phyloP scores from a whole-genome alignment of 2,888 invertebrate species.

The Lithodes maja region DNA sequence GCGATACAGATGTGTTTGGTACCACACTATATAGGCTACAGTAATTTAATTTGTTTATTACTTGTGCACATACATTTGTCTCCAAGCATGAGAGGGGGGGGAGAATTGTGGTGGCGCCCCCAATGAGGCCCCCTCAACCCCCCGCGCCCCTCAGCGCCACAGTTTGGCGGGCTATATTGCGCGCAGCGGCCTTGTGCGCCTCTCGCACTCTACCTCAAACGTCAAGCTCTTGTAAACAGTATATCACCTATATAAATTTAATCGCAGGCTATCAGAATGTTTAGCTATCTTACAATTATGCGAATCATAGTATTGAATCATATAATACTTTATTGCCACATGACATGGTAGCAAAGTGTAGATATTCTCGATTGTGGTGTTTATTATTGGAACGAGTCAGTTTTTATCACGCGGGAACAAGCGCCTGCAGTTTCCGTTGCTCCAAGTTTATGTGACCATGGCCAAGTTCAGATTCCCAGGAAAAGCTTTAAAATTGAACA shows the following conservation, averaged over 20 bases:
- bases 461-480: constrained; percentile 71
- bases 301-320: neutral
- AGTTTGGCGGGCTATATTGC: constrained; percentile 51
- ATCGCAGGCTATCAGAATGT: neutral
- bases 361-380: too few relatives aligned
- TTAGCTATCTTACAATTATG: neutral
- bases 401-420: constrained; percentile 66
- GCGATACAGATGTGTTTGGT: neutral
- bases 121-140: constrained; percentile 28
- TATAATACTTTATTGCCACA: neutral
- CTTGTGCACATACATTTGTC: neutral
- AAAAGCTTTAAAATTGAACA: constrained; percentile 70
- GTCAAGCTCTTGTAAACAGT: constrained; percentile 36
- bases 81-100: constrained; percentile 10
- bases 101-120: constrained; percentile 45
- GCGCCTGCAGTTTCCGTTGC: constrained; percentile 54
- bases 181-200: constrained; percentile 46
- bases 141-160: constrained; percentile 36
- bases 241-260: neutral
- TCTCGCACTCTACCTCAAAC: neutral
- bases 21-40: neutral
- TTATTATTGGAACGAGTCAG: constrained; percentile 58
- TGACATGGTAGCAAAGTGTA: neutral
- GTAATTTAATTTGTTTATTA: neutral
- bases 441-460: constrained; percentile 62